Evolutionary conservation across 2,888 invertebrate species (phyloP), one percentile per base, ranked within the genome.

Genomic region (Drosophila lacicola): DNA sequence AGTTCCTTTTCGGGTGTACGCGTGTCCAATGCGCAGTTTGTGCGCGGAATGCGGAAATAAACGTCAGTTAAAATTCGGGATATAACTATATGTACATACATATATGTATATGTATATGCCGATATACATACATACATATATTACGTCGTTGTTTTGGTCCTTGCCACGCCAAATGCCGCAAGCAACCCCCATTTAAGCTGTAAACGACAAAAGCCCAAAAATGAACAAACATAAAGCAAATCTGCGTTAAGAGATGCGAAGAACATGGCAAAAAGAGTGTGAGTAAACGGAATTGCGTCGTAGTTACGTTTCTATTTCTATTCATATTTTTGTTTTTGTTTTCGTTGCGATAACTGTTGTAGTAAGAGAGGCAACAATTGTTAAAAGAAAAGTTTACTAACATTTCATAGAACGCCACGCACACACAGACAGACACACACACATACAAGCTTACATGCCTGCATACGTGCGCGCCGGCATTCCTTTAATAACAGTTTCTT

Each of bases 261-360:
- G 46, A 68, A 65, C 65, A 62, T 62, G 63, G 63, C 44, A 36
- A 57, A 50, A 37, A 68, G 47, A 78, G 82, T 80, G 82, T 90
- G 88, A 84, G 90, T 90, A 88, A 78, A 88, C 63, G 69, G 19
- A 82, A 90, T 90, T 90, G 90, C 90, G 90, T 82, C 90, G 90
- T 89, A 90, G 86, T 80, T 82, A 88, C 73, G 62, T 71, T 65
- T 78, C 69, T 61, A 65, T 63, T 39, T 61, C 42, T 60, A 53
- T 74, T 46, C n/a, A 36, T 47, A 65, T 44, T 44, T 46, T 54
- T 58, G 34, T 58, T 70, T 44, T 37, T 34, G 34, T 44, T 78
- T 58, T 65, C 29, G 44, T 9, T 51, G 65, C 63, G 66, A 79
- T 81, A 57, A 71, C 84, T 61, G 55, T 54, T 60, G 34, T 45